These are phyloP conservation scores for Phainopepla nitens DNA, from an alignment of 2,113 vertebrate genomes.

Conservation along the genomic window DNA sequence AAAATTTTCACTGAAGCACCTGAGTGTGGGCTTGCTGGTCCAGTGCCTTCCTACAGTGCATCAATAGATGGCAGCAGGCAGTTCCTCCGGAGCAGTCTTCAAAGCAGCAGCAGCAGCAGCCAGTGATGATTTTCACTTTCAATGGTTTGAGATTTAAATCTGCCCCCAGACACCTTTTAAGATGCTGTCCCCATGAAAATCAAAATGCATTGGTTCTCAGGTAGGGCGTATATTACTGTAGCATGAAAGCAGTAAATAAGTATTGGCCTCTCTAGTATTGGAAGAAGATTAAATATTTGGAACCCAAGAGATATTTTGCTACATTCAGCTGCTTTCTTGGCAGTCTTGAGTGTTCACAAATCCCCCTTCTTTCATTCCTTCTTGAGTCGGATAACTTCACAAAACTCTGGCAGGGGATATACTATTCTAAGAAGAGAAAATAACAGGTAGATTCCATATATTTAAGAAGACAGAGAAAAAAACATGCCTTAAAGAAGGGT, in stretches of 20 bases:
- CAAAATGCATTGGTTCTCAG: neutral
- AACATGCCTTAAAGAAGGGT: neutral
- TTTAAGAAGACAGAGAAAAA: neutral
- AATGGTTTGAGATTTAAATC: neutral
- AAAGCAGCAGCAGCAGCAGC: neutral
- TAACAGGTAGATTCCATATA: neutral
- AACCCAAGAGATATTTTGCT: neutral
- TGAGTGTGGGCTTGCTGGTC: neutral
- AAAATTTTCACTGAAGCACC: neutral
- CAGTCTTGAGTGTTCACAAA: neutral
- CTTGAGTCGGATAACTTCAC: neutral
- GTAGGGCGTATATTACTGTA: neutral
- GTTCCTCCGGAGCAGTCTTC: neutral
- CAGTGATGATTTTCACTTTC: neutral
- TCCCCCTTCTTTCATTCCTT: neutral
- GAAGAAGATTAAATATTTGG: constrained; percentile 39
- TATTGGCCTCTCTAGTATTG: neutral
- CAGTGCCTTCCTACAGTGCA: neutral
- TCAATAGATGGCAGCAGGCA: constrained; percentile 55
- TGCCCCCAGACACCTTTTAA: neutral
- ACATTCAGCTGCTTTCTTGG: neutral
- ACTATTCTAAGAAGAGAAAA: neutral
- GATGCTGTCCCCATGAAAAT: neutral
- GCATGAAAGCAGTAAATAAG: neutral
- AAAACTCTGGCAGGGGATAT: neutral